Evolutionary conservation across 2,888 invertebrate genomes (phyloP), one percentile per base, ranked within the genome.

Genomic region (Elaeidobius kamerunicus): DNA sequence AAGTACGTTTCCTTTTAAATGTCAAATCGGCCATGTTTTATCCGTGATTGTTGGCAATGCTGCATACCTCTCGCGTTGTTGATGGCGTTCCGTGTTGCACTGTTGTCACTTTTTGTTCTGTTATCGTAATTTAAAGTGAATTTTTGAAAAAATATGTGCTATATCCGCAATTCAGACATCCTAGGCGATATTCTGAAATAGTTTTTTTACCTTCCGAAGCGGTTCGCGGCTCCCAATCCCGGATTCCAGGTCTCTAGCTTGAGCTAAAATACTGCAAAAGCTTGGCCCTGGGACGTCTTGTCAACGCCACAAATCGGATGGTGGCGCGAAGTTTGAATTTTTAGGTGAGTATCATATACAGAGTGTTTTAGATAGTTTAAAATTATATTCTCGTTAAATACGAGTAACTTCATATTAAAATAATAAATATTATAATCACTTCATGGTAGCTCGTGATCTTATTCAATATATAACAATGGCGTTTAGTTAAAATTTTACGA

Each of bases 101-200:
- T 74, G 74, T 74, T 74, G 74, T 74, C 74, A 73, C 69, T 72
- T 73, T 67, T 73, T 70, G 65, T 66, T 66, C 65, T 61, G 61
- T 61, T 63, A 60, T 63, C 63, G 57, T 60, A 59, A 43, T 64
- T 67, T 65, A 57, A 50, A 43, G 50, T 48, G 45, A 40, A 18
- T 36, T 32, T 52, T 56, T 50, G 53, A 49, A 16, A 39, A 47
- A 50, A 57, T 56, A 58, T 56, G 32, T 50, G 35, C 35, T 12
- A 45, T 43, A 49, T 46, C 30, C 30, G 14, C 27, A 34, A 30
- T 40, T 30, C 45, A 17, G 34, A 38, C 11, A 23, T 16, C 19
- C 28, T 36, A 30, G 18, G 28, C 39, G 16, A 40, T 48, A 40
- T 48, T 40, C 27, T 30, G 27, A 34, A 19, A 36, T 39, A 42